A percentile compares a stretch with the other conserved stretches of the same genome.
Evolutionary conservation across 2,113 vertebrate species (phyloP).

Genomic region (Anoura caudifer): DNA sequence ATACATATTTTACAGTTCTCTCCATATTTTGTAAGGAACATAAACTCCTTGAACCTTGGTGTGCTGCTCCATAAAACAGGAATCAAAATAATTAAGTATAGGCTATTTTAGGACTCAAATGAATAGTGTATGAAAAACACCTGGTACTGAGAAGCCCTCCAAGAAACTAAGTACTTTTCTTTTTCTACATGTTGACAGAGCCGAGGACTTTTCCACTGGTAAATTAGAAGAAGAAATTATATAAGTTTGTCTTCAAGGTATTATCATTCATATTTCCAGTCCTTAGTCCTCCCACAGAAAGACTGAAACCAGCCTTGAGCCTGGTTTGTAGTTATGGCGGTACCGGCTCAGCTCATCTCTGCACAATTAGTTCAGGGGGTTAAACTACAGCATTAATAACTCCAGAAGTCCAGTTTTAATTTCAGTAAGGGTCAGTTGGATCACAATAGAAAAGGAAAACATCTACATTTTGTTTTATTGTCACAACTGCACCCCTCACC

Average conservation of each 20-base stretch:
- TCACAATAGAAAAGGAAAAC: background rate
- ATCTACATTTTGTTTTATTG: background rate
- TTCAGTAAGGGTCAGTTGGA: background rate
- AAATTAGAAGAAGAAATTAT: background rate
- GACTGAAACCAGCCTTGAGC: background rate
- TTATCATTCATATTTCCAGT: background rate
- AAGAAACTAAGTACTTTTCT: background rate
- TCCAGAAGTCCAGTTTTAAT: background rate
- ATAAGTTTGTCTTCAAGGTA: background rate
- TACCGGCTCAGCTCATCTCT: background rate
- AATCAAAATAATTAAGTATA: background rate
- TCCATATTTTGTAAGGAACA: background rate
- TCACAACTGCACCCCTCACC: background rate
- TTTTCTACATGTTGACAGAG: background rate
- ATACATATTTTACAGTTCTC: background rate
- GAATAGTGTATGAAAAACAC: background rate
- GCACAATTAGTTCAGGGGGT: background rate
- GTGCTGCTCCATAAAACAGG: background rate
- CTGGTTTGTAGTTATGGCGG: background rate
- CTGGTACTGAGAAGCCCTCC: background rate
- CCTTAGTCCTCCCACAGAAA: background rate
- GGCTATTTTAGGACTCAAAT: background rate
- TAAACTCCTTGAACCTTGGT: background rate
- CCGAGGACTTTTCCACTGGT: background rate
- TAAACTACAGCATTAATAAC: background rate